Base-by-base conservation (phyloP, 2,113 vertebrate species). In the Heptranchias perlo region DNA sequence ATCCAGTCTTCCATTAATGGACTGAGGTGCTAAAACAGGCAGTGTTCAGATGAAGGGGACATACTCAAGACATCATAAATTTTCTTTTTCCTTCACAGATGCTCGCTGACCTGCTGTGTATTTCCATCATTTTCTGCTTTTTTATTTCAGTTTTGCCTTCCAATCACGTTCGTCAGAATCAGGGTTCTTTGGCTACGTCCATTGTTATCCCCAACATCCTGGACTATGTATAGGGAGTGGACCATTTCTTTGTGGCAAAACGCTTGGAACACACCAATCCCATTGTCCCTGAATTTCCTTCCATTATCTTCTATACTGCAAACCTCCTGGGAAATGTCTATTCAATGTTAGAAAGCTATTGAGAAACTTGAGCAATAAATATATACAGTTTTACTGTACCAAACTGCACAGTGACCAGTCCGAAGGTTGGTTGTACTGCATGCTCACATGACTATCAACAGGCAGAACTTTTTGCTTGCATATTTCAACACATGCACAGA, bases 261-360 rank as follows among this genome's bases (percentile, higher is more conserved):
- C 47, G 64, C 69, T 94, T 67, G 64, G 94, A 95, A 52, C 94
- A 49, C 44, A 69, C 94, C 65, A 94, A 67, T 52, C 64, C n/a
- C 61, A 95, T 67, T 95, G 94, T 95, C 64, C 94, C 47, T 95
- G 44, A 49, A 54, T 95, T 95, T 95, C 94, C 94, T 95, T 69
- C n/a, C 62, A 95, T 69, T 95, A 95, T 95, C 62, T 69, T 69
- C 44, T 8, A 39, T 11, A 25, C 39, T 47, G 44, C 65, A 69
- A 47, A 49, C 25, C 94, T 95, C 25, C 64, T 52, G 64, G 94
- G 44, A 95, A 95, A 69, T 28, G 94, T 49, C 94, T 95, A 95
- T 62, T 92, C 89, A 92, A 62, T 39, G 3, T 11, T 31, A 67
- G 93, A 94, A 39, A 94, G n/a, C 93, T 47, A 94, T 58, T 91